Percentiles rank a stretch among this genome's conserved stretches.
These are phyloP conservation scores for Steinernema carpocapsae DNA, from an alignment of 2,888 invertebrate genomes.

Conservation along the genomic window DNA sequence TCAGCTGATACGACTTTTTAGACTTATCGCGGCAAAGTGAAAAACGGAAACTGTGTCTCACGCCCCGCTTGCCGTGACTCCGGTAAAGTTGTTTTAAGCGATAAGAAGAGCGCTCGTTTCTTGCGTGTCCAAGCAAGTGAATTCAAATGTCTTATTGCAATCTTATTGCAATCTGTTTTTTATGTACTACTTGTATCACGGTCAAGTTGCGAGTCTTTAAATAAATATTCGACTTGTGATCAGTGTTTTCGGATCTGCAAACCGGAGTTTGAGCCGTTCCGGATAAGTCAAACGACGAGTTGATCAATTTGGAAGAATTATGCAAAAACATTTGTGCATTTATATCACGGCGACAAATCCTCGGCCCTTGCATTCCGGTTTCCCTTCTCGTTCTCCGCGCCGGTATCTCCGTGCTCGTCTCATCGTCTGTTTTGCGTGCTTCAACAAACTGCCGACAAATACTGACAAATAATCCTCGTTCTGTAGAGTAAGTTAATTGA, in stretches of 20 bases:
- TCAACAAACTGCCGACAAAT: constrained; percentile 26
- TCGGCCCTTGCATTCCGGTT: constrained; percentile 33
- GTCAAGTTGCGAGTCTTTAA: too few relatives aligned
- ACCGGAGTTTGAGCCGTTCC: background rate
- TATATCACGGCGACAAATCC: constrained; percentile 29
- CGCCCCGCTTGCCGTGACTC: constrained; percentile 18
- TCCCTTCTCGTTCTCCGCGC: constrained; percentile 24
- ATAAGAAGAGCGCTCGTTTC: background rate
- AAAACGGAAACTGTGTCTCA: constrained; percentile 22
- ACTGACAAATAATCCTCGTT: constrained; percentile 24
- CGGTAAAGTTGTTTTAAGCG: background rate
- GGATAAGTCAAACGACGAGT: background rate
- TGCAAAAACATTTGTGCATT: constrained; percentile 32
- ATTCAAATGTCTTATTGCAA: background rate
- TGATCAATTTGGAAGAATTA: background rate
- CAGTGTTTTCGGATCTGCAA: background rate
- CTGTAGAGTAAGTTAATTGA: constrained; percentile 29
- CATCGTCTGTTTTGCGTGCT: constrained; percentile 29
- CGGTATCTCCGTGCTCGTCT: constrained; percentile 23
- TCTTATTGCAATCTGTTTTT: too few relatives aligned
- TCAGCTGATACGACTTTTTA: constrained; percentile 33
- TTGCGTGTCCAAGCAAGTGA: background rate
- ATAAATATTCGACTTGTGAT: too few relatives aligned
- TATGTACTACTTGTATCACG: too few relatives aligned
- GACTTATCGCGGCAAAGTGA: constrained; percentile 25